Evolutionary conservation across 2,888 invertebrate species (phyloP), one percentile per base, ranked within the genome.

Genomic region (Masnerella sp.): DNA sequence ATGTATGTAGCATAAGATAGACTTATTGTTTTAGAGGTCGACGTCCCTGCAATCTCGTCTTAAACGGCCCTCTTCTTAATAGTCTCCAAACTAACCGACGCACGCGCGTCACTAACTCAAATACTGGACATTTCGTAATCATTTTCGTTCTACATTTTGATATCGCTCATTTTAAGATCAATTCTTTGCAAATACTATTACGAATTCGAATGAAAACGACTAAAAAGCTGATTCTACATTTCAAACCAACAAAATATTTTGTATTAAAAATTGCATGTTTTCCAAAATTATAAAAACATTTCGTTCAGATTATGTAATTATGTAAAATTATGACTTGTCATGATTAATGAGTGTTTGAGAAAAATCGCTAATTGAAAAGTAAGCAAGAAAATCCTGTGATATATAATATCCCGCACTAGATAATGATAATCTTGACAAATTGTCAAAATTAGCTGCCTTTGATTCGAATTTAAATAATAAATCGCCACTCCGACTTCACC

Each of bases 1-100:
- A 87, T 87, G 87, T 87, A 87, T 85, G 86, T 87, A 87, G 86
- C 80, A 80, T 81, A 80, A 84, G 85, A 85, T 86, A 86, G 83
- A 85, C 80, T 84, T 85, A 85, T 86, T 86, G 83, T 86, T 86
- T 82, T 81, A 81, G 84, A 80, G 82, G 81, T 84, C 83, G 84
- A 83, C 83, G 82, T 83, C 83, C 81, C 80, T 81, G 83, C 80
- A 80, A 81, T 81, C 79, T 80, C 80, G 81, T 84, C 81, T 79
- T 75, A 79, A 62, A 80, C 79, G 79, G 79, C 81, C 81, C 80
- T 77, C 74, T 78, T 74, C 68, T 59, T 61, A 77, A 78, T 75
- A 74, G 78, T 59, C 54, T 67, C 20, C 36, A 42, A 40, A 40
- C 25, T 17, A 40, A 36, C 7, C 45, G 25, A 45, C 20, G 38